Base-by-base conservation (phyloP, 2,797 vertebrate genomes). In the Myotis findleyi region DNA sequence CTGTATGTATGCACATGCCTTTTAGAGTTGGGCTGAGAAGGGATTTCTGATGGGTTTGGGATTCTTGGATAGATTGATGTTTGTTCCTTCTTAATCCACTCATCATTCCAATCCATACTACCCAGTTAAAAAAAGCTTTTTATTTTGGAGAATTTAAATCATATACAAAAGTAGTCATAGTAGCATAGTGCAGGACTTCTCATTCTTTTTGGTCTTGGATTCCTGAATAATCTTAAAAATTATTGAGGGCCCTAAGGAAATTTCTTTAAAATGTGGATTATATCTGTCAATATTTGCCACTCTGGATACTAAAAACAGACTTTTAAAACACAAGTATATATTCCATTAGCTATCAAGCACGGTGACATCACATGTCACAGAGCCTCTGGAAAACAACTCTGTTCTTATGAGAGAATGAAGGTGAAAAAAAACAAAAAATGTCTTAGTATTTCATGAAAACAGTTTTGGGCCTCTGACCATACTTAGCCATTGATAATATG, bases 61-160 rank as follows among this genome's bases (percentile, higher is more conserved):
- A n/a, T 83, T 88, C 69, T 17, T 92, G 27, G 9, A 9, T 77
- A 82, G n/a, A 53, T 72, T n/a, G 51, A 6, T 51, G 64, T 72
- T 82, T 93, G 10, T 80, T 62, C 47, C 33, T 81, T 83, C 72
- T 72, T 62, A 17, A 25, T 73, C 93, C 5, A 69, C 9, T 85
- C 6, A 71, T 77, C 5, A 59, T 51, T 79, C 8, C 64, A 66
- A 1, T 81, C 20, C 44, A 41, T 53, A 68, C 47, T 75, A 18
- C 23, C 25, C 41, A 69, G 2, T 92, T 91, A n/a, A 2, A 33
- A 76, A 51, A 81, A 47, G 7, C 21, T n/a, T 79, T 79, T 62
- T 72, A 23, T 75, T 86, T 81, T 71, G n/a, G 51, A 88, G 68
- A 91, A 87, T 81, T 96, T 83, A 83, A 71, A n/a, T 81, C 62